Conservation (phyloP, 2,113 vertebrate species). For the Periophthalmodon schlosseri region DNA sequence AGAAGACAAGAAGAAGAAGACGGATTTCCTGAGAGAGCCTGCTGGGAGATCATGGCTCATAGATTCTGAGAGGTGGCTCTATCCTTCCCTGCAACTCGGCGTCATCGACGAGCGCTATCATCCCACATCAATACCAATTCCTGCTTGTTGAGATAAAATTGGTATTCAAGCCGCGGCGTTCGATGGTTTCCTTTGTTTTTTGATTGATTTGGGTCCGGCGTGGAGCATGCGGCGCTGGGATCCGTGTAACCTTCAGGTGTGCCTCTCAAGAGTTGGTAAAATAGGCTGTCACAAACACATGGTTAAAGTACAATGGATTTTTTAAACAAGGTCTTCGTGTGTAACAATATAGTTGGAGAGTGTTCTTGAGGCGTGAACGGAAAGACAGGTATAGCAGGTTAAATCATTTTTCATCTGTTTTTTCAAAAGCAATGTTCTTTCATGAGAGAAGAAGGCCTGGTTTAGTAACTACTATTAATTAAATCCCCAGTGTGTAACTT, state of each 20-base stretch:
- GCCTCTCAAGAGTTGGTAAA: slow-evolving; percentile 8
- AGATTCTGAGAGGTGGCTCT: slow-evolving; percentile 36
- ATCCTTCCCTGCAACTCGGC: slow-evolving; percentile 28
- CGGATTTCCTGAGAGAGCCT: slow-evolving; percentile 55
- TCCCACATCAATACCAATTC: slow-evolving; percentile 51
- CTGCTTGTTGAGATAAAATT: slow-evolving; percentile 42
- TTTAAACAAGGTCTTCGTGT: not conserved
- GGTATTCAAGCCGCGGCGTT: slow-evolving; percentile 39
- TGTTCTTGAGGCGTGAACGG: not conserved
- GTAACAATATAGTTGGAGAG: slow-evolving; percentile 2
- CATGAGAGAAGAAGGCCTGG: too few relatives aligned
- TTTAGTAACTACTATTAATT: too few relatives aligned
- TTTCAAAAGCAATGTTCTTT: too few relatives aligned
- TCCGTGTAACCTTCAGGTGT: slow-evolving; percentile 31
- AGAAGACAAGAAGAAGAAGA: slow-evolving; percentile 40
- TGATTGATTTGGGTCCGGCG: slow-evolving; percentile 43
- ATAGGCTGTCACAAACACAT: slow-evolving; percentile 2
- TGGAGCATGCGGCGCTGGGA: not conserved
- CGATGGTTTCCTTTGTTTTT: slow-evolving; percentile 38
- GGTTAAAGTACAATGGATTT: not conserved
- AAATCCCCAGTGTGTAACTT: too few relatives aligned
- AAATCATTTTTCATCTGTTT: not conserved
- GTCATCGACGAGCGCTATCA: slow-evolving; percentile 39
- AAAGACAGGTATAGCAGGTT: not conserved
- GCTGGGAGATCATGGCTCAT: slow-evolving; percentile 48